These are phyloP conservation scores for Isichthys henryi DNA, from an alignment of 2,113 vertebrate species.

Conservation along the genomic window DNA sequence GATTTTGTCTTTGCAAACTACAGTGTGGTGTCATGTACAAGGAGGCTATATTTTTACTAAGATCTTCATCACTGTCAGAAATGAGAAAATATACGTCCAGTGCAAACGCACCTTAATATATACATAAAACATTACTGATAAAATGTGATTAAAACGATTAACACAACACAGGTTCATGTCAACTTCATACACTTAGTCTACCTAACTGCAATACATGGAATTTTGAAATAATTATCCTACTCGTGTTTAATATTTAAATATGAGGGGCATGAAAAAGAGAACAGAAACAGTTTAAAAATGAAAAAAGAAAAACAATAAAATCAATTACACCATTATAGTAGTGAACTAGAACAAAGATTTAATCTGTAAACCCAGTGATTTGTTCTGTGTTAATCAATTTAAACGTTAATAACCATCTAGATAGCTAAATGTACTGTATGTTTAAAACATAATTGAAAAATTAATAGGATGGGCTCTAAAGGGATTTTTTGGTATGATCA, in stretches of 20 bases:
- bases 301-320: constrained; percentile 31
- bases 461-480: constrained; percentile 40
- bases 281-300: constrained; percentile 20
- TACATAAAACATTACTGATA: background rate
- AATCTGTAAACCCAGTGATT: constrained; percentile 12
- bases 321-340: constrained; percentile 34
- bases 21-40: background rate
- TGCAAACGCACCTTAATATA: background rate
- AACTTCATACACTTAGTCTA: background rate
- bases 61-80: background rate
- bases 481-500: constrained; percentile 27
- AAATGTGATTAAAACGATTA: background rate
- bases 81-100: background rate
- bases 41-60: background rate
- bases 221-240: constrained; percentile 18
- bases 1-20: background rate
- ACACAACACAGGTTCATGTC: background rate
- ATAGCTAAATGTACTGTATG: constrained; percentile 35
- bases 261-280: background rate
- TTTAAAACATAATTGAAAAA: constrained; percentile 40
- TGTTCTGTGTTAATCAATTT: constrained; percentile 47
- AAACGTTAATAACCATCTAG: constrained; percentile 45
- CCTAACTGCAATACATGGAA: background rate
- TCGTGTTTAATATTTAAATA: constrained; percentile 18
- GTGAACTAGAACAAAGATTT: constrained; percentile 33